A percentile compares a stretch with the other conserved stretches of the same genome.
Conservation (phyloP, 2,888 invertebrate genomes). For the Bellardia pandia region DNA sequence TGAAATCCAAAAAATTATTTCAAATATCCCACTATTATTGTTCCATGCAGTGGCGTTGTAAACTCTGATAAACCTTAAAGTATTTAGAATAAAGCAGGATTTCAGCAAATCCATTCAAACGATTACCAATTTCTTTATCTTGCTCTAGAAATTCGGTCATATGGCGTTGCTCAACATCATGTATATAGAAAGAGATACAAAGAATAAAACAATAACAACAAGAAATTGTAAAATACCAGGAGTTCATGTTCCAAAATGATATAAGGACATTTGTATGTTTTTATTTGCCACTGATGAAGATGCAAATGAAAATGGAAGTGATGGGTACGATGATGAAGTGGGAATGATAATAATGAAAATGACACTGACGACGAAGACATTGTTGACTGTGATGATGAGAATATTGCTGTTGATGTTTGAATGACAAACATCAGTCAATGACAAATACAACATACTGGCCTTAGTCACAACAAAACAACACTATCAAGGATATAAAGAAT, state of each 20-base stretch:
- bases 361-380: not conserved
- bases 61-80: too few species aligned
- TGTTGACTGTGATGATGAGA: slow-evolving; percentile 17
- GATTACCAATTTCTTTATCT: too few species aligned
- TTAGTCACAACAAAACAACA: slow-evolving; percentile 2
- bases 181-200: too few species aligned
- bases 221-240: not conserved
- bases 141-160: too few species aligned
- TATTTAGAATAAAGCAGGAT: too few species aligned
- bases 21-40: too few species aligned
- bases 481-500: not conserved
- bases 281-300: slow-evolving; percentile 6
- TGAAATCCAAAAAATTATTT: too few species aligned
- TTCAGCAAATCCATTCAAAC: too few species aligned
- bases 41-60: too few species aligned
- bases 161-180: too few species aligned
- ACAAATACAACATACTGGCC: slow-evolving; percentile 50
- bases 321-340: not conserved
- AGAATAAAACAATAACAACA: too few species aligned
- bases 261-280: not conserved
- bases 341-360: slow-evolving; percentile 2
- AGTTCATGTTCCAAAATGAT: not conserved
- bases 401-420: slow-evolving; percentile 58
- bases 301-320: slow-evolving; percentile 14
- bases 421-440: slow-evolving; percentile 64